phyloP scores from a whole-genome alignment of 1,140 invertebrate genomes.

The Helicoverpa zea region DNA sequence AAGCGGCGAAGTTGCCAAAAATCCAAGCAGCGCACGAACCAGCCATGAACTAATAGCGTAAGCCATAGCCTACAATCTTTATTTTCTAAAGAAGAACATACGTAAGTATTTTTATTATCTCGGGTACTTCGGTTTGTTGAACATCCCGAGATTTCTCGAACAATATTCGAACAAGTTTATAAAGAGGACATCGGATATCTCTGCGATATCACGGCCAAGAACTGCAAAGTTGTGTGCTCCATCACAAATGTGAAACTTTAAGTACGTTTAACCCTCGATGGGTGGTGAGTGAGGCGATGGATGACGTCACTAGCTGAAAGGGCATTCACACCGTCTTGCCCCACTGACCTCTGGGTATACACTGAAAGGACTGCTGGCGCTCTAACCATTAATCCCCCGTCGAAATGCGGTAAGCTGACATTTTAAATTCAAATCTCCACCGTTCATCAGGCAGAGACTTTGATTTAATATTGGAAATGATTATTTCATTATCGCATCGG shows the following conservation, averaged over 20 bases:
- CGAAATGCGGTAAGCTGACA: slow-evolving; percentile 39
- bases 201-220: slow-evolving; percentile 11
- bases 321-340: slow-evolving; percentile 58
- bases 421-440: slow-evolving; percentile 46
- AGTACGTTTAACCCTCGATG: slow-evolving; percentile 45
- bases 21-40: neutral
- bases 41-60: slow-evolving; percentile 10
- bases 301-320: slow-evolving; percentile 54
- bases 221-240: slow-evolving; percentile 39
- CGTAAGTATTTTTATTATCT: slow-evolving; percentile 26
- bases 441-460: slow-evolving; percentile 14
- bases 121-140: neutral
- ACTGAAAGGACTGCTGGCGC: slow-evolving; percentile 34
- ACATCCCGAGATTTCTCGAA: neutral
- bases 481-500: slow-evolving; percentile 6
- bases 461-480: slow-evolving; percentile 28
- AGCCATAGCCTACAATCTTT: slow-evolving; percentile 9
- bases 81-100: slow-evolving; percentile 9
- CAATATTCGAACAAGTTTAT: slow-evolving; percentile 24
- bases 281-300: slow-evolving; percentile 48
- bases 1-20: slow-evolving; percentile 22
- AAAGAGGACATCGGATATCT: slow-evolving; percentile 31
- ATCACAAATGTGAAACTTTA: slow-evolving; percentile 44
- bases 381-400: slow-evolving; percentile 46
- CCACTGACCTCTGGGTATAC: slow-evolving; percentile 52